These are phyloP conservation scores for Drosophila bipectinata DNA, from an alignment of 1,140 invertebrate species.

Conservation along the genomic window DNA sequence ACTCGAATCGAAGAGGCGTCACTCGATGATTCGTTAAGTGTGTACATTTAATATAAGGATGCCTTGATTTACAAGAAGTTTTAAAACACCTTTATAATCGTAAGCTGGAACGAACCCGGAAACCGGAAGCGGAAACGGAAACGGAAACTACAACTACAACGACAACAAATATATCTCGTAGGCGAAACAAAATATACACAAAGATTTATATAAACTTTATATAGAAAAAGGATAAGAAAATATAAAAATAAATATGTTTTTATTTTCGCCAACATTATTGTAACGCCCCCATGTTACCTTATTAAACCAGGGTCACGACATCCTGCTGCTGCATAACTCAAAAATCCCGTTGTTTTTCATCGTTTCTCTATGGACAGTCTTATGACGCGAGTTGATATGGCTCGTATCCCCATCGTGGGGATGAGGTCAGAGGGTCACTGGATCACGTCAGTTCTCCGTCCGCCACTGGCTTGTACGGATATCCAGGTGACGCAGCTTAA, in stretches of 20 bases:
- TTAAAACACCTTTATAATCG: too few species aligned
- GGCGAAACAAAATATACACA: constrained; percentile 15
- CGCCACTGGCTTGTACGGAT: constrained; percentile 38
- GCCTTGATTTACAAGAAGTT: too few species aligned
- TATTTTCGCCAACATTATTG: constrained; percentile 13
- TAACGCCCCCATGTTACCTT: not conserved
- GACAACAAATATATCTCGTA: not conserved
- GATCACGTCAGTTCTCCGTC: constrained; percentile 40
- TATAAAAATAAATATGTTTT: constrained; percentile 25
- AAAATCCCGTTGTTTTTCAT: not conserved
- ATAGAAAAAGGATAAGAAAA: not conserved
- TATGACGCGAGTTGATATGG: not conserved
- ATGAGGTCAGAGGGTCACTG: not conserved
- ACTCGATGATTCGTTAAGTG: not conserved
- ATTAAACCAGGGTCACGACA: not conserved
- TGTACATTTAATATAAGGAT: not conserved
- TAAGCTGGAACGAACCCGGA: too few species aligned
- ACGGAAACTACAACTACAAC: not conserved
- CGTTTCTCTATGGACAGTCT: constrained; percentile 1
- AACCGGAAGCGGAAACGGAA: too few species aligned
- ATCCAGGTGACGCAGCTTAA: constrained; percentile 59
- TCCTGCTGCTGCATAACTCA: not conserved
- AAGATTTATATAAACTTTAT: too few species aligned
- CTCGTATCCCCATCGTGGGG: not conserved
- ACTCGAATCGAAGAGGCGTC: not conserved